Base-by-base conservation (phyloP, 2,797 vertebrate genomes). In the Luscinia megarhynchos region DNA sequence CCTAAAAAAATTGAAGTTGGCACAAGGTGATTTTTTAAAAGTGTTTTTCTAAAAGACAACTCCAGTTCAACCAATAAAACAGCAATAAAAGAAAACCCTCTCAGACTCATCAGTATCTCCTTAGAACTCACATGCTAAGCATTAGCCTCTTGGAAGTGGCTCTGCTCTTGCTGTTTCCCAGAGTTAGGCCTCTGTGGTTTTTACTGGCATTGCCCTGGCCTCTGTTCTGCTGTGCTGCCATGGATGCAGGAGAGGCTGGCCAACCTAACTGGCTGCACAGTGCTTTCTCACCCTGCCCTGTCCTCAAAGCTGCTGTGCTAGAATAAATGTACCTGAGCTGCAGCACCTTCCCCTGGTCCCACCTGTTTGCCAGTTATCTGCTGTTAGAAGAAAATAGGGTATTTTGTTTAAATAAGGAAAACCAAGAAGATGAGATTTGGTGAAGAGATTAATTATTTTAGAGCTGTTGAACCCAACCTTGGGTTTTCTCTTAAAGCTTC, bases 361-460 rank as follows among this genome's bases (percentile, higher is more conserved):
- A 41, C 61, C 43, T 74, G 55, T 12, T 24, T 93, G 50, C 26
- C 64, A 75, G 6, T 32, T 40, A 23, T 14, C 14, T 66, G 36
- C 43, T 21, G 8, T 20, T 73, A 50, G 55, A 85, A 64, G 53
- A 40, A 77, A 62, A 41, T 7, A 23, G 46, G 3, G 7, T 79
- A 29, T 68, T 83, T 59, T 87, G 5, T 58, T 84, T 22, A 82
- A 86, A 64, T 70, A 84, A 30, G 66, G n/a, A 85, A 76, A 89
- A 57, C 7, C 0, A 45, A 43, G 19, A 76, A 51, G 46, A 14
- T 50, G 8, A 0, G 1, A 46, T 62, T 48, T 88, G 29, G 6
- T 58, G 50, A 26, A 27, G 8, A 40, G 36, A 67, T 62, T 81
- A 29, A 19, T 85, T 30, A 32, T 75, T 72, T 66, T 48, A 53